These are phyloP conservation scores for Sphecodes monilicornis DNA, from an alignment of 2,888 invertebrate genomes.

Conservation along the genomic window DNA sequence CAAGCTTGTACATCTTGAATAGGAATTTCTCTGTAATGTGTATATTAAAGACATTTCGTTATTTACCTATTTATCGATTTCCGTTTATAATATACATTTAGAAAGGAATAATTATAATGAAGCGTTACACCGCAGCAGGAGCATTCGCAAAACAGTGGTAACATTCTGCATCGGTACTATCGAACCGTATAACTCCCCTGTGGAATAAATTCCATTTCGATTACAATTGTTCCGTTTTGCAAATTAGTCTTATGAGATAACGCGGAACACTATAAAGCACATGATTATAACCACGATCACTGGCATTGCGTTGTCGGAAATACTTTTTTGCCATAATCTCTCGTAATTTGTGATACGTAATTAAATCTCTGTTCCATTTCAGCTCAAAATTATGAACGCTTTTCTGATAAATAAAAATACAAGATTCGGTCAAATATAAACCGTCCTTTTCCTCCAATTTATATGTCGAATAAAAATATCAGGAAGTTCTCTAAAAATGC, in stretches of 20 bases:
- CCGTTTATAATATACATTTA: background rate
- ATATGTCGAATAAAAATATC: background rate
- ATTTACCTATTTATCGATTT: slow-evolving; percentile 16
- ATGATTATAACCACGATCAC: slow-evolving; percentile 10
- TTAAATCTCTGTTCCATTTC: background rate
- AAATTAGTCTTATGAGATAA: slow-evolving; percentile 59
- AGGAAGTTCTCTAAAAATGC: background rate
- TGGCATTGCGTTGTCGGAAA: background rate
- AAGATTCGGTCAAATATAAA: background rate
- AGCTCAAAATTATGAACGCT: background rate
- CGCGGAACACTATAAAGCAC: slow-evolving; percentile 24
- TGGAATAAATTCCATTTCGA: slow-evolving; percentile 56
- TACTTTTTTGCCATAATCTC: background rate
- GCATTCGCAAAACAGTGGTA: slow-evolving; percentile 29
- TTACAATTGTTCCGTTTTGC: slow-evolving; percentile 50
- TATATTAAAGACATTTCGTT: background rate
- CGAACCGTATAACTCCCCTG: slow-evolving; percentile 42
- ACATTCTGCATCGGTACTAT: slow-evolving; percentile 24
- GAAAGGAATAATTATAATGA: slow-evolving; percentile 41
- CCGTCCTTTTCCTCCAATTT: background rate
- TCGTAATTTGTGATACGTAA: background rate
- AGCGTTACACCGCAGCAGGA: slow-evolving; percentile 4
- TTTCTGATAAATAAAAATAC: background rate
- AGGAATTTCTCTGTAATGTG: background rate
- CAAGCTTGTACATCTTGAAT: background rate